phyloP scores from a whole-genome alignment of 2,888 invertebrate species.

The Rhimphoctona megacephalus region DNA sequence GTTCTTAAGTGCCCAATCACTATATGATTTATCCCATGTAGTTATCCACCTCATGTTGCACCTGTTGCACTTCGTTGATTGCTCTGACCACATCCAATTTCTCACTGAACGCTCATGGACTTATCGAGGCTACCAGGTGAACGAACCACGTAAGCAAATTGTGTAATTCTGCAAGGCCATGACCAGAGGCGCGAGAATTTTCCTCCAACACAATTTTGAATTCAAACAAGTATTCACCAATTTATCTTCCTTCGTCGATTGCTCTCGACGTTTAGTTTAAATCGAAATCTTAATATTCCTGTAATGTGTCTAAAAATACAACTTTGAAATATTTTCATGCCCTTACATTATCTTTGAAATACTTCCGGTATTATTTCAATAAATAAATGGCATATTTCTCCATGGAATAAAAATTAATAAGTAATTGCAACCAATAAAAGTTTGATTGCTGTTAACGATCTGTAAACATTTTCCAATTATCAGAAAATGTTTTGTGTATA shows the following conservation, averaged over 20 bases:
- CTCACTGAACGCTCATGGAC: constrained; percentile 34
- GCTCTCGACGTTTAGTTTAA: neutral
- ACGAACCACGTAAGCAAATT: constrained; percentile 47
- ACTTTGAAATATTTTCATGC: neutral
- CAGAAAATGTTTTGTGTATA: neutral
- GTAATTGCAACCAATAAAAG: neutral
- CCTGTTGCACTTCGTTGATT: constrained; percentile 44
- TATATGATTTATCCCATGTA: constrained; percentile 26
- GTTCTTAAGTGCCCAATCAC: constrained; percentile 36
- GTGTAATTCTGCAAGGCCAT: constrained; percentile 27
- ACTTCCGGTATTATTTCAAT: neutral
- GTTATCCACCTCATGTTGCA: constrained; percentile 26
- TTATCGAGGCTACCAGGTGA: constrained; percentile 61
- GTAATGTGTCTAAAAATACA: neutral
- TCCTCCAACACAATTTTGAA: constrained; percentile 5
- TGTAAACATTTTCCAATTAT: constrained; percentile 8
- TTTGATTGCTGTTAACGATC: constrained; percentile 16
- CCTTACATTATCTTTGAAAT: neutral
- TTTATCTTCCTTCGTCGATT: neutral
- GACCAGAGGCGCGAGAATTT: constrained; percentile 12
- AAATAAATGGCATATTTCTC: neutral
- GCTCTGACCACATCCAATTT: constrained; percentile 52
- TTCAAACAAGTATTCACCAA: neutral
- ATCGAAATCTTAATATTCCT: neutral
- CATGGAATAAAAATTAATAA: neutral